Evolutionary conservation across 2,888 invertebrate species (phyloP).

Genomic region (Perdita meconis): DNA sequence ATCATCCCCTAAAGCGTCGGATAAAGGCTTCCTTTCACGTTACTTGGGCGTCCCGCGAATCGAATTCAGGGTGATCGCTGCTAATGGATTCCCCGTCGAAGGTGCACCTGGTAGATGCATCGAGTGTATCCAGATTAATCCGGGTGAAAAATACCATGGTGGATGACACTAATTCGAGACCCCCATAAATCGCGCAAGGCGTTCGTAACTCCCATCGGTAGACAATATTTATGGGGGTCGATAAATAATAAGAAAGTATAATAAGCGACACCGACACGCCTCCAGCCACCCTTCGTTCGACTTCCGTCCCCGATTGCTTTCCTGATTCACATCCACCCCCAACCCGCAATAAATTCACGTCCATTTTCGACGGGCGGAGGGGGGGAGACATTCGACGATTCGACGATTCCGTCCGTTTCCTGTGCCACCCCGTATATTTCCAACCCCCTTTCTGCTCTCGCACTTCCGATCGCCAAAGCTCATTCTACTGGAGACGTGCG

Average conservation of each 20-base stretch:
- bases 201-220: slow-evolving; percentile 10
- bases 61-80: slow-evolving; percentile 22
- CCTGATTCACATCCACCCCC: slow-evolving; percentile 31
- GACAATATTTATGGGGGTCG: slow-evolving; percentile 60
- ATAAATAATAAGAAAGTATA: slow-evolving; percentile 73
- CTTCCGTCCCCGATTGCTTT: slow-evolving; percentile 46
- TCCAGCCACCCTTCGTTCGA: slow-evolving; percentile 16
- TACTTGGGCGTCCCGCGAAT: slow-evolving; percentile 18
- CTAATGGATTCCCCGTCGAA: slow-evolving; percentile 36
- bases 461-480: slow-evolving; percentile 8
- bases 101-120: not conserved
- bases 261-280: slow-evolving; percentile 61
- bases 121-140: slow-evolving; percentile 54
- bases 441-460: not conserved
- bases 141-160: slow-evolving; percentile 47
- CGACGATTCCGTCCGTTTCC: slow-evolving; percentile 43
- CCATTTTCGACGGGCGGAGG: slow-evolving; percentile 32
- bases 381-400: slow-evolving; percentile 10
- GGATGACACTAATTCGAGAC: slow-evolving; percentile 62
- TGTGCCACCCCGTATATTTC: slow-evolving; percentile 20
- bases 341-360: slow-evolving; percentile 64
- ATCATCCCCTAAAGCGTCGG: not conserved
- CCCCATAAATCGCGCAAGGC: slow-evolving; percentile 55
- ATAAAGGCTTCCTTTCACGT: slow-evolving; percentile 31
- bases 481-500: slow-evolving; percentile 11